Base-by-base conservation (phyloP, 2,888 invertebrate genomes). In the Artemia sinica region DNA sequence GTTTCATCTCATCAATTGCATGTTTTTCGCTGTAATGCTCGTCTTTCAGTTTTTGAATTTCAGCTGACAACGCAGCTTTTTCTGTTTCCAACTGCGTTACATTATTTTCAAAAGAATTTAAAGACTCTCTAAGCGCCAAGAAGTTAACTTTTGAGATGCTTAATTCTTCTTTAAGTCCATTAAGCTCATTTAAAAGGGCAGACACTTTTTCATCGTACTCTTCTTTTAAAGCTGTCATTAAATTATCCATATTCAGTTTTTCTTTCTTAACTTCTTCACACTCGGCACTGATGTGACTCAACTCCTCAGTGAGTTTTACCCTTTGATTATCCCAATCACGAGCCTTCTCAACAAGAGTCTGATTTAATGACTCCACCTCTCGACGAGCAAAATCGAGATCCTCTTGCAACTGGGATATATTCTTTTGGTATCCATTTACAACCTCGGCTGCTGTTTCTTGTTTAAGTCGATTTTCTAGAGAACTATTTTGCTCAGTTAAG, bases 361-460 rank as follows among this genome's bases (percentile, higher is more conserved):
- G 58, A 18, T 58, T 58, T 8, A 58, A 18, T n/a, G 58, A 58
- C 58, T 58, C 58, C 14, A 58, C 58, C 18, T 58, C 58, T 58
- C 18, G n/a, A 18, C 58, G 58, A 18, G 58, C 58, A 18, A 58
- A 8, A 18, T 58, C 18, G 8, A 58, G 18, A 9, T 58, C 58
- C 14, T 58, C 58, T 58, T 58, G 58, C 14, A 58, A 18, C 8
- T 58, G 58, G 58, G 58, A 58, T 14, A 58, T 58, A 8, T n/a
- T 58, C 58, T 14, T 14, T 58, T 18, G n/a, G 18, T 58, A 18
- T n/a, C 14, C 58, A n/a, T 58, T 18, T 8, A 18, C n/a, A 18
- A 18, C n/a, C 8, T 58, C 58, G n/a, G 58, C 8, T 58, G n/a
- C 18, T 8, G 58, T 9, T 10, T 58, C 58, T 28, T 28, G 28